phyloP scores from a whole-genome alignment of 2,888 invertebrate species.

The Drosophila melanosoma region DNA sequence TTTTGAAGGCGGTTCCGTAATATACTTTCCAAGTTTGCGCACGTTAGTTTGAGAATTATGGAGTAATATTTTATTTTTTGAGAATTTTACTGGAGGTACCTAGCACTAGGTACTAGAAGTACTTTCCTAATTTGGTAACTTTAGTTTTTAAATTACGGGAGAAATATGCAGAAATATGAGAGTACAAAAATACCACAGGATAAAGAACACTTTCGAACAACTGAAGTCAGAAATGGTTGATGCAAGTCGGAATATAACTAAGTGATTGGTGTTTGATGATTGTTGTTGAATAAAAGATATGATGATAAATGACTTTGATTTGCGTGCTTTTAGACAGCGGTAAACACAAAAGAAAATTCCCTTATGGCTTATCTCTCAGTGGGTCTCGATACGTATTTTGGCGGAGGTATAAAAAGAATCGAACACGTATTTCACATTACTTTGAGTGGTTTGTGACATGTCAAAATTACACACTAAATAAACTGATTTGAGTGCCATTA shows the following conservation, averaged over 20 bases:
- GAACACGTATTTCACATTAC: constrained; percentile 49
- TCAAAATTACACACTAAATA: constrained; percentile 19
- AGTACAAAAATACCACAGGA: not conserved
- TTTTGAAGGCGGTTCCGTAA: not conserved
- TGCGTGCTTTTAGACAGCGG: constrained; percentile 4
- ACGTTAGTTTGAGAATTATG: not conserved
- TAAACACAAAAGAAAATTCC: constrained; percentile 9
- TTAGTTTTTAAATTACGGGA: too few relatives aligned
- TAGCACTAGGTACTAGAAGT: too few relatives aligned
- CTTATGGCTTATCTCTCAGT: constrained; percentile 13
- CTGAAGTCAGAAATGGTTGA: constrained; percentile 8
- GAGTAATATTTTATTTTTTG: not conserved
- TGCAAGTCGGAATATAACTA: constrained; percentile 11
- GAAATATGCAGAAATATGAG: not conserved
- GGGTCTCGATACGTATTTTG: constrained; percentile 20
- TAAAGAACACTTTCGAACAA: constrained; percentile 35
- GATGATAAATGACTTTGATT: constrained; percentile 46
- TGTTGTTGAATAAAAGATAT: constrained; percentile 11
- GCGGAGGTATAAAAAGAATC: constrained; percentile 33
- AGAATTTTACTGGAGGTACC: not conserved
- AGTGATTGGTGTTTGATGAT: constrained; percentile 44
- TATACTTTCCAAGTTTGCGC: not conserved
- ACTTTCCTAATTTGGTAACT: not conserved
- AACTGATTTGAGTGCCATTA: constrained; percentile 7
- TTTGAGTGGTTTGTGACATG: constrained; percentile 36